These are phyloP conservation scores for Laspeyria flexula DNA, from an alignment of 2,888 invertebrate genomes.

Conservation along the genomic window DNA sequence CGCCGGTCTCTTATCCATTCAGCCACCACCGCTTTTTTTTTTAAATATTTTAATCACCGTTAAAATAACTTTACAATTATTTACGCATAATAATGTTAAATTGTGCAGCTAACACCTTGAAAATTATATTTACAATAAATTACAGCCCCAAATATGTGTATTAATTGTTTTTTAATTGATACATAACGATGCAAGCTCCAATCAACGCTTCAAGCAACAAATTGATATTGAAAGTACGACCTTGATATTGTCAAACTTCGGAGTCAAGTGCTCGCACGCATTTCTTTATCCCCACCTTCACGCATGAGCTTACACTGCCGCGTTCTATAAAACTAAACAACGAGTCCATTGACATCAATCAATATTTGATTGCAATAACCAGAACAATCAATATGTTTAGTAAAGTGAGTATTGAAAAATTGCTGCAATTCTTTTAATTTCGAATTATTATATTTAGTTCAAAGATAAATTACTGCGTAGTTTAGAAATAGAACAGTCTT, in stretches of 20 bases:
- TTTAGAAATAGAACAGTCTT: too few relatives aligned
- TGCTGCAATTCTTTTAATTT: too few relatives aligned
- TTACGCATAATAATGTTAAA: too few relatives aligned
- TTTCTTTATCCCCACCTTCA: constrained; percentile 24
- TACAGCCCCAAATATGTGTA: background rate
- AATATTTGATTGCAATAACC: background rate
- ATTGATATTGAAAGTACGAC: constrained; percentile 2
- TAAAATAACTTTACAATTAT: too few relatives aligned
- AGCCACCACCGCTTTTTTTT: too few relatives aligned
- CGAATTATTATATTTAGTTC: too few relatives aligned
- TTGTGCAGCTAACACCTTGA: too few relatives aligned
- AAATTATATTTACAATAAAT: background rate
- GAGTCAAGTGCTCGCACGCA: constrained; percentile 20
- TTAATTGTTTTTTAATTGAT: background rate
- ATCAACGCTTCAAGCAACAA: background rate
- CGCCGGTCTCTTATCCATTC: too few relatives aligned
- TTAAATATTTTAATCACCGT: too few relatives aligned
- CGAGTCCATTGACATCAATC: background rate
- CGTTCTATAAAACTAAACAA: constrained; percentile 15
- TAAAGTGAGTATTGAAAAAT: background rate
- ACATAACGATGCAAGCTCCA: background rate
- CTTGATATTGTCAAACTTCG: constrained; percentile 7
- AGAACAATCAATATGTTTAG: background rate
- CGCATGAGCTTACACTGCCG: background rate
- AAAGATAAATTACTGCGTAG: too few relatives aligned